Conservation (phyloP, 2,888 invertebrate species). For the Agrotis exclamationis region DNA sequence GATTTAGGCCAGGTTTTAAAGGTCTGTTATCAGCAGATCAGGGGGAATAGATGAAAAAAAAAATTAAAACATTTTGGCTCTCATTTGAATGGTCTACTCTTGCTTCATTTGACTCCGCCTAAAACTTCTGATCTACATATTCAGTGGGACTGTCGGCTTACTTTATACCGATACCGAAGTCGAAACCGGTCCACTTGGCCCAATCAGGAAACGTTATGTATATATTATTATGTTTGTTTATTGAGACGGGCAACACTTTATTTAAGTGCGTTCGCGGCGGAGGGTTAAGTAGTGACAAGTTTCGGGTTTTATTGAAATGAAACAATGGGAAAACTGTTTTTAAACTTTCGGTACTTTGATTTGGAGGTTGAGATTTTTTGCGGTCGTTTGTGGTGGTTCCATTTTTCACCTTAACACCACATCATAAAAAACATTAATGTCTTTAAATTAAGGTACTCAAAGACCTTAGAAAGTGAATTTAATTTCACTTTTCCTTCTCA, state of each 20-base stretch:
- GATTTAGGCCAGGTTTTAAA: neutral
- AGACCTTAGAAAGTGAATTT: conserved; percentile 42
- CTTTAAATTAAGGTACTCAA: neutral
- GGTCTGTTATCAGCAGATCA: too few species aligned
- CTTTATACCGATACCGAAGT: conserved; percentile 53
- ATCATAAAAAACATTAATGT: neutral
- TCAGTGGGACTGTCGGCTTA: conserved; percentile 36
- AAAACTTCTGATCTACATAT: conserved; percentile 39
- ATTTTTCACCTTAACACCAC: neutral
- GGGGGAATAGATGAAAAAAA: neutral
- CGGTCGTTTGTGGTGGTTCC: neutral
- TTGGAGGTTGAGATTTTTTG: neutral
- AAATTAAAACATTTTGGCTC: neutral
- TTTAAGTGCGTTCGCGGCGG: conserved; percentile 55
- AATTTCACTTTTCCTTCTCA: conserved; percentile 17
- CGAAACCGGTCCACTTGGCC: conserved; percentile 68
- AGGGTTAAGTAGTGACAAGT: conserved; percentile 43
- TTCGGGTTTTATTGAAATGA: conserved; percentile 22
- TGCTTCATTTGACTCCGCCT: neutral
- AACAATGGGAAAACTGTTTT: conserved; percentile 42
- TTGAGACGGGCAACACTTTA: conserved; percentile 58
- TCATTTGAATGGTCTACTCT: neutral
- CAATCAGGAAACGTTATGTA: conserved; percentile 69
- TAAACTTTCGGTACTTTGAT: conserved; percentile 11
- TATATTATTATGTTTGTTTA: conserved; percentile 61